These are phyloP conservation scores for Stichodactyla helianthus DNA, from an alignment of 64 coral and sea anemone species.

Conservation along the genomic window DNA sequence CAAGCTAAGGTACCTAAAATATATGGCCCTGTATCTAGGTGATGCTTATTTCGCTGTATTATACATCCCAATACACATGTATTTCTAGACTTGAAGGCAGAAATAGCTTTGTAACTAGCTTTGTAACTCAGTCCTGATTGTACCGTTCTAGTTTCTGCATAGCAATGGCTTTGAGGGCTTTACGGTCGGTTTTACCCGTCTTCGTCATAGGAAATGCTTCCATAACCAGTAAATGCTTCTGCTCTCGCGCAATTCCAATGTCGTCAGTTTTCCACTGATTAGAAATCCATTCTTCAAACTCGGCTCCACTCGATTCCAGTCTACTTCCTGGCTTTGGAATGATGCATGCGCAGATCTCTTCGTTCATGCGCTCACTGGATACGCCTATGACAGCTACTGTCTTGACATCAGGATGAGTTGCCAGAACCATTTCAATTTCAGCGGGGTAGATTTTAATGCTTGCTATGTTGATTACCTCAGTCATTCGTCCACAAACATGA, in stretches of 20 bases:
- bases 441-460: not conserved
- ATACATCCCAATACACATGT: no score
- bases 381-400: not conserved
- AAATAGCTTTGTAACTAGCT: no score
- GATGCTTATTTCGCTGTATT: no score
- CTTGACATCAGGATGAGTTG: not conserved
- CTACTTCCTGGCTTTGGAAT: not conserved
- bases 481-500: not conserved
- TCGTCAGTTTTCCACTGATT: not conserved
- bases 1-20: no score
- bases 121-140: not conserved
- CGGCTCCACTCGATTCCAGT: not conserved
- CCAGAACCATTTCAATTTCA: not conserved
- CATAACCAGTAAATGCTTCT: not conserved
- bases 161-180: not conserved
- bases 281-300: not conserved
- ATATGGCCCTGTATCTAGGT: no score
- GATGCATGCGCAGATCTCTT: not conserved
- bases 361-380: not conserved
- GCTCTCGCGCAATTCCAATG: not conserved
- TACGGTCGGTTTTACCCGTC: conserved; percentile 4
- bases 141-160: not conserved
- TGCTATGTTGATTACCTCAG: not conserved
- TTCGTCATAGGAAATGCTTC: not conserved
- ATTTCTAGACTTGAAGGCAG: no score